phyloP scores from a whole-genome alignment of 2,797 vertebrate genomes.

The Acanthurus leucopareius region DNA sequence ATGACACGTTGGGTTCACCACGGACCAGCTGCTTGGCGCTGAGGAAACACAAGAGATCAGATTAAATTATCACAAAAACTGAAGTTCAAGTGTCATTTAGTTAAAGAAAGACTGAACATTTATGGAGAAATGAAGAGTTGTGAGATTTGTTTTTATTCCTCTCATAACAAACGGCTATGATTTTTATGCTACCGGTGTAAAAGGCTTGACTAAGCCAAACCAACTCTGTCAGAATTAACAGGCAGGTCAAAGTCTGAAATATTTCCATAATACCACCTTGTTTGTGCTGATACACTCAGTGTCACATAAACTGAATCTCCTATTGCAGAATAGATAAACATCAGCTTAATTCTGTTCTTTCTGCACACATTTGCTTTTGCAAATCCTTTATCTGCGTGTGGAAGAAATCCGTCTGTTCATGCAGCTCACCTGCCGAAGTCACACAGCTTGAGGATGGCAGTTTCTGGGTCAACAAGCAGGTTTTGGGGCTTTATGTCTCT shows the following conservation, averaged over 20 bases:
- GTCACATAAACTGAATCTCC: not conserved
- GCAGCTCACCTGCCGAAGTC: slow-evolving; percentile 93
- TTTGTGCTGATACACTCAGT: not conserved
- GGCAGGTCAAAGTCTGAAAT: not conserved
- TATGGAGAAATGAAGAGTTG: not conserved
- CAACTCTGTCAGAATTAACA: not conserved
- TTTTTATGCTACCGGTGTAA: not conserved
- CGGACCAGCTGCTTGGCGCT: slow-evolving; percentile 95
- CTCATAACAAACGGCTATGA: not conserved
- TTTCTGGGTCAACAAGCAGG: slow-evolving; percentile 95
- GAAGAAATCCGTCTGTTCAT: not conserved
- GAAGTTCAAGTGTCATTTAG: not conserved
- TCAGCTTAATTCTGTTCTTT: not conserved
- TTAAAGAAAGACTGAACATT: no score
- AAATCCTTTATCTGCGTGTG: not conserved
- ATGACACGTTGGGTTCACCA: slow-evolving; percentile 95
- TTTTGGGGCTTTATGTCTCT: slow-evolving; percentile 98
- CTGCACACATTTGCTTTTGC: not conserved
- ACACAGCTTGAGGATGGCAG: slow-evolving; percentile 94
- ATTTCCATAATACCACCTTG: not conserved
- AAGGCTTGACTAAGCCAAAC: not conserved
- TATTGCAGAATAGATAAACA: not conserved
- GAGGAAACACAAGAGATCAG: slow-evolving; percentile 4
- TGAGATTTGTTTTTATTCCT: not conserved
- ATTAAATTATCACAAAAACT: not conserved